These are phyloP conservation scores for Macrosiphum euphorbiae DNA, from an alignment of 2,888 invertebrate genomes.

Conservation along the genomic window DNA sequence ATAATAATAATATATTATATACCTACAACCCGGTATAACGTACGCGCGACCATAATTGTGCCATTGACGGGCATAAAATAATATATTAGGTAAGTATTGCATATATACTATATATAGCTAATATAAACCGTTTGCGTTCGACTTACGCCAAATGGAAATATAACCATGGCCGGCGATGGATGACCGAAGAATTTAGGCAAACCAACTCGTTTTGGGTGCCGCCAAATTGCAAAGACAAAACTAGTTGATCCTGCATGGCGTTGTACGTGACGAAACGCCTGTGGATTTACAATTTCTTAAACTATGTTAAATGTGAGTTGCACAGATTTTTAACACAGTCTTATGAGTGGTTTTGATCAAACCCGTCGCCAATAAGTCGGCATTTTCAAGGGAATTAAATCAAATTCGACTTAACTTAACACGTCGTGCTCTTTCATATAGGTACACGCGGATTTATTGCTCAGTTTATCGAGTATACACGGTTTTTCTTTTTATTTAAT, in stretches of 20 bases:
- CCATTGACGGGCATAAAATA: slow-evolving; percentile 12
- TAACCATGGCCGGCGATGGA: background rate
- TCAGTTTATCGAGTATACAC: background rate
- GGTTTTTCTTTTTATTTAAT: background rate
- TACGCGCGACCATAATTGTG: background rate
- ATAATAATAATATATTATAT: background rate
- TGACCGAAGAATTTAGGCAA: background rate
- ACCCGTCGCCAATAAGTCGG: no score
- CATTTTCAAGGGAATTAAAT: background rate
- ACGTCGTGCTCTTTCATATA: background rate
- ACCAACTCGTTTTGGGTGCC: no score
- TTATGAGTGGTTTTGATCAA: no score
- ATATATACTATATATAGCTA: background rate
- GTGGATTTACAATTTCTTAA: no score
- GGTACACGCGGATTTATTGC: no score
- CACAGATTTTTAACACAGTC: no score
- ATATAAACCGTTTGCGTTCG: background rate
- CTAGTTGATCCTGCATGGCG: no score
- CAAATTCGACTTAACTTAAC: background rate
- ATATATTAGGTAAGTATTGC: background rate
- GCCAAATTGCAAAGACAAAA: no score
- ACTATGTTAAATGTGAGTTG: no score
- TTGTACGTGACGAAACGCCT: no score
- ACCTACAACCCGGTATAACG: background rate
- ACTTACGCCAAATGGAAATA: background rate